Percentiles rank a stretch among this genome's conserved stretches.
phyloP scores from a whole-genome alignment of 2,113 vertebrate species.

The Scatophagus argus region DNA sequence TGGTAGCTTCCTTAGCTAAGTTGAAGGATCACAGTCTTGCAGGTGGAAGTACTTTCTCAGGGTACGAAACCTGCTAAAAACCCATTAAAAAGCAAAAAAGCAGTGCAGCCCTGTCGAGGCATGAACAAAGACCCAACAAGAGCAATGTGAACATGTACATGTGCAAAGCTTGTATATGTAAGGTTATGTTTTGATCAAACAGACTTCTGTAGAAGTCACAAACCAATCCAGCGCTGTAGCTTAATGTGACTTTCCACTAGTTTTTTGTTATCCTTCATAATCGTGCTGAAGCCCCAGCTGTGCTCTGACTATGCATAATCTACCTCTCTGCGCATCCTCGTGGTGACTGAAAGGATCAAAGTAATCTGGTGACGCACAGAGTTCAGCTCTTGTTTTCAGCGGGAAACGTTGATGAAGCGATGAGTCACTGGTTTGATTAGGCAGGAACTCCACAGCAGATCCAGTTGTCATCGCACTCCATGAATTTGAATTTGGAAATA shows the following conservation, averaged over 20 bases:
- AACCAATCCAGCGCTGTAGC: background rate
- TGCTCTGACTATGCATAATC: background rate
- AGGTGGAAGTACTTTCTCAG: too few relatives aligned
- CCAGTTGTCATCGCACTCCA: constrained; percentile 13
- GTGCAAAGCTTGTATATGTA: background rate
- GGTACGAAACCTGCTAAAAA: too few relatives aligned
- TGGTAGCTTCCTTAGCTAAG: too few relatives aligned
- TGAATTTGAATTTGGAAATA: constrained; percentile 22
- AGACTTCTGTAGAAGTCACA: background rate
- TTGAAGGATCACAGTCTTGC: background rate
- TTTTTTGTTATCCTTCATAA: too few relatives aligned
- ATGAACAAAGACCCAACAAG: too few relatives aligned
- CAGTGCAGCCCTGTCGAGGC: too few relatives aligned
- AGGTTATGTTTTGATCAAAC: background rate
- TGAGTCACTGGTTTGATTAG: constrained; percentile 58
- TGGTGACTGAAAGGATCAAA: constrained; percentile 47
- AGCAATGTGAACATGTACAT: too few relatives aligned
- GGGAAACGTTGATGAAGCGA: constrained; percentile 34
- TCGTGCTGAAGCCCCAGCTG: background rate
- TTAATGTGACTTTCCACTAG: background rate
- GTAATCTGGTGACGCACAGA: constrained; percentile 41
- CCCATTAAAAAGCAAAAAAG: too few relatives aligned
- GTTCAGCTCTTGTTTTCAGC: constrained; percentile 10
- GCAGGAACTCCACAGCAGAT: constrained; percentile 4
- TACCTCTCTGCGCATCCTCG: constrained; percentile 16